Evolutionary conservation across 2,113 vertebrate genomes (phyloP), one percentile per base, ranked within the genome.

Genomic region (Sigmodon hispidus): DNA sequence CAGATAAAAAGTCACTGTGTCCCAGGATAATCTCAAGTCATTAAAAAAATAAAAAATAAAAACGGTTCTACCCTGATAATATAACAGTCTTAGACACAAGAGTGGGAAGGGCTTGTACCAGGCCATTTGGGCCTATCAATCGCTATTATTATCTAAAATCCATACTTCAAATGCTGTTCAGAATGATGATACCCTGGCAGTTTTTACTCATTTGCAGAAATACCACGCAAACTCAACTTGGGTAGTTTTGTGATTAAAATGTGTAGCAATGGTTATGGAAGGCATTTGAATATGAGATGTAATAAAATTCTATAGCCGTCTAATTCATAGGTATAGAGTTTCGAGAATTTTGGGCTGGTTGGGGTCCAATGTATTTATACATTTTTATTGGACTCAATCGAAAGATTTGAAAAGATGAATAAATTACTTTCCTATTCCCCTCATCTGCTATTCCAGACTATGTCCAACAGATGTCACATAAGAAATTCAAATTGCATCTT

Each of bases 401-500:
- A 98, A 98, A 96, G 86, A 97, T 95, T 95, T 80, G 88, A 97
- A 98, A 98, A 0, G 15, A 97, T 97, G 95, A 98, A 98, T 98
- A 98, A 98, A 98, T 98, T 97, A 95, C 87, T 97, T 97, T 93
- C 95, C 91, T 91, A 83, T 96, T 96, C 98, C 97, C 95, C 98
- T 98, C 98, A 97, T 98, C 96, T 97, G 93, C 94, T 96, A 87
- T 95, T 98, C 96, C 97, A 98, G 94, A 95, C 97, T 96, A 90
- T 97, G 95, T 96, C 96, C 97, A 97, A 98, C 98, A 98, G 98
- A 98, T 98, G 98, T 97, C 97, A 98, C 92, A 97, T 97, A 97
- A 96, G 98, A 98, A 98, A 98, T 98, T 98, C 98, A 98, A 98
- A 98, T 98, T 96, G 97, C 87, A 93, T 98, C 97, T 98, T 98